phyloP scores from a whole-genome alignment of 2,888 invertebrate genomes.

The Yponomeuta malinellus region DNA sequence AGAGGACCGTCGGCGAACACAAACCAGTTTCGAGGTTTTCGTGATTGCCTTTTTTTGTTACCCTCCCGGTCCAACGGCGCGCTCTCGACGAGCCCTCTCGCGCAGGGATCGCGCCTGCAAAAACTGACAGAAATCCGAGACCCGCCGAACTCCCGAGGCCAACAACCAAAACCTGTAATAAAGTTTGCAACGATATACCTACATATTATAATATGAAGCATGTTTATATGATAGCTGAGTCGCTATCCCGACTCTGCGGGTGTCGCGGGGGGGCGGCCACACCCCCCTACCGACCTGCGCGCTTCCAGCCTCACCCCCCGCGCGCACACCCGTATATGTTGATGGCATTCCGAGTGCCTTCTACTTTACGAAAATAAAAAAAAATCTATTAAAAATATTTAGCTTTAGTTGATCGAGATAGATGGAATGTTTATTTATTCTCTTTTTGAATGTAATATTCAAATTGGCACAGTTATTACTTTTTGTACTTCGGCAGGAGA shows the following conservation, averaged over 20 bases:
- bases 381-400: constrained; percentile 67
- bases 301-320: constrained; percentile 47
- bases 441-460: constrained; percentile 68
- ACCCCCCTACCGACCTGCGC: constrained; percentile 36
- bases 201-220: constrained; percentile 44
- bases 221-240: constrained; percentile 35
- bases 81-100: constrained; percentile 38
- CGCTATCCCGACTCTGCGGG: constrained; percentile 23
- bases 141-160: constrained; percentile 55
- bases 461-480: constrained; percentile 72
- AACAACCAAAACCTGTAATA: constrained; percentile 32
- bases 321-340: constrained; percentile 24
- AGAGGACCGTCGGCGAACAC: constrained; percentile 50
- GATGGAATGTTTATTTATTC: constrained; percentile 74
- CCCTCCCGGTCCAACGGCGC: constrained; percentile 44
- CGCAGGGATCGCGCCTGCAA: constrained; percentile 31
- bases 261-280: constrained; percentile 28
- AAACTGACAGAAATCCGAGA: constrained; percentile 45
- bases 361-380: constrained; percentile 54
- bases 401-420: constrained; percentile 72
- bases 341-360: constrained; percentile 54
- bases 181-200: constrained; percentile 52
- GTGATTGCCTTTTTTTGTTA: constrained; percentile 56
- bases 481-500: constrained; percentile 69
- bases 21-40: constrained; percentile 59